Conservation (phyloP, 1,140 invertebrate species). For the Leptestheria dahalacensis region DNA sequence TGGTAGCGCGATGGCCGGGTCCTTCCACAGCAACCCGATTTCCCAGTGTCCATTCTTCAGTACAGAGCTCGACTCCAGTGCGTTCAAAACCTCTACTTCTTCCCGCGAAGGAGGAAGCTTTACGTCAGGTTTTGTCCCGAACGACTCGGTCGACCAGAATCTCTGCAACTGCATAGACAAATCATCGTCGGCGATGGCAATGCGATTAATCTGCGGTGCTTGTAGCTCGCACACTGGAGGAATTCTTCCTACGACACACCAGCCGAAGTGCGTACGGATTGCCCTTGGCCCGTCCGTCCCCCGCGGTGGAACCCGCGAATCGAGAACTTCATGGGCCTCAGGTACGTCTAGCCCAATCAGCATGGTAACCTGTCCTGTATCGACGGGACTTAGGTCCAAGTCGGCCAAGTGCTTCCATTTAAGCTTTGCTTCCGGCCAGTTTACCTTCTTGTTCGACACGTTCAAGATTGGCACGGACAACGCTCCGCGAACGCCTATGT, state of each 20-base stretch:
- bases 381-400: not conserved
- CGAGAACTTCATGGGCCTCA: not conserved
- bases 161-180: too few species aligned
- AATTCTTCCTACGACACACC: not conserved
- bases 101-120: not conserved
- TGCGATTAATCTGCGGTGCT: too few species aligned
- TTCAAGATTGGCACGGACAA: too few species aligned
- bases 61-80: not conserved
- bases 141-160: too few species aligned
- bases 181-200: too few species aligned
- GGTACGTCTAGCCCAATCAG: not conserved
- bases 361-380: not conserved
- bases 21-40: slow-evolving; percentile 16
- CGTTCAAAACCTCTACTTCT: not conserved
- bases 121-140: too few species aligned
- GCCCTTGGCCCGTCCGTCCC: not conserved
- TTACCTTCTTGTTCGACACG: not conserved
- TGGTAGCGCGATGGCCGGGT: slow-evolving; percentile 10
- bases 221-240: not conserved
- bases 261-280: not conserved
- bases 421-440: slow-evolving; percentile 1
- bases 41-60: slow-evolving; percentile 8
- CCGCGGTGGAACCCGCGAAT: not conserved
- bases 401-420: slow-evolving; percentile 1
- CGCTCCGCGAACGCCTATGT: too few species aligned